Evolutionary conservation across 1,140 invertebrate species (phyloP), one percentile per base, ranked within the genome.

Genomic region (Apis cerana): DNA sequence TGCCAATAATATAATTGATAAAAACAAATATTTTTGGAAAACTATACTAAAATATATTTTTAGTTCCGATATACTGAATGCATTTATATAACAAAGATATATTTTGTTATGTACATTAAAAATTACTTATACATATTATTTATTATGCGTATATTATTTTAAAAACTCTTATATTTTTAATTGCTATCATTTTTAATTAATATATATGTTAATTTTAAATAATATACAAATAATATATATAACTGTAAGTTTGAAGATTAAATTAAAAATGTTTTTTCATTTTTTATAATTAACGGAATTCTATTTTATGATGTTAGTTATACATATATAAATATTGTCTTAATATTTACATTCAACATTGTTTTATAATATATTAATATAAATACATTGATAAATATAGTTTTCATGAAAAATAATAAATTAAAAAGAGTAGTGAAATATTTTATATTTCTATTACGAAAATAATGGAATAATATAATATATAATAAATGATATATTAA

Each of bases 21-120:
- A 75, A 56, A 52, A 58, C 3, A 21, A 58, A 11, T 59, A 80
- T 68, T 52, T 61, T 54, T 43, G 23, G 15, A 56, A 62, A 68
- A 17, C 56, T 43, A 52, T 75, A 19, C 12, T 67, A 11, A 68
- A 67, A 43, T 13, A 7, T 62, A n/a, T 15, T 67, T 59, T 15
- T 76, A 76, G 80, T 62, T 75, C 43, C 59, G 54, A 72, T 27
- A 71, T 71, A 76, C 3, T 21, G n/a, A 54, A 59, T 56, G 27
- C 65, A 67, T 83, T 56, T 65, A 56, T 69, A 69, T 65, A 83
- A 58, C 19, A 43, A 80, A 77, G 61, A 80, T 80, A 83, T 79
- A 82, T 83, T 75, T 71, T 75, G 56, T 48, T 83, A 74, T 80
- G 61, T 81, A 81, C 71, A 75, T 75, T 75, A 76, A 80, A 75